phyloP scores from a whole-genome alignment of 2,888 invertebrate genomes.

The Scaptomyza caliginosa region DNA sequence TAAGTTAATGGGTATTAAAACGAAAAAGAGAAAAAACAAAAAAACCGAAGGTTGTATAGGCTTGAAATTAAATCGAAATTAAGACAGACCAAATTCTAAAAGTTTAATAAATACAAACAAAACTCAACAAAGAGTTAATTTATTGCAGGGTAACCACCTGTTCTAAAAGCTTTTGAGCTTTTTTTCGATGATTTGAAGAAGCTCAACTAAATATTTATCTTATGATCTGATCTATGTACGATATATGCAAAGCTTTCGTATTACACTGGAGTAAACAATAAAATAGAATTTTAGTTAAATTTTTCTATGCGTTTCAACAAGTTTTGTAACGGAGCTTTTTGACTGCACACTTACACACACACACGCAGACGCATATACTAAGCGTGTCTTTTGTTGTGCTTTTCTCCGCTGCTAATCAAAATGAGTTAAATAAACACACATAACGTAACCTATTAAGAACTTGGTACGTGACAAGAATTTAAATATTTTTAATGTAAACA shows the following conservation, averaged over 20 bases:
- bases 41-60: background rate
- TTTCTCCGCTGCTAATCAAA: slow-evolving; percentile 72
- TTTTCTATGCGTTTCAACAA: slow-evolving; percentile 1
- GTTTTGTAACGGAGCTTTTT: slow-evolving; percentile 38
- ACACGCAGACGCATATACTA: slow-evolving; percentile 15
- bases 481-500: slow-evolving; percentile 78
- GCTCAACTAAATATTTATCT: background rate
- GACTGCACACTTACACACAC: background rate
- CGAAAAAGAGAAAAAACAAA: no score
- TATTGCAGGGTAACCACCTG: no score
- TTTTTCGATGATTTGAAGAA: background rate
- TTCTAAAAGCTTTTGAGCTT: background rate
- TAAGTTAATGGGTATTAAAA: slow-evolving; percentile 8
- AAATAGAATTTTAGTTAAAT: background rate
- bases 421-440: slow-evolving; percentile 79
- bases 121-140: background rate
- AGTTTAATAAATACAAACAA: slow-evolving; percentile 3
- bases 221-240: background rate
- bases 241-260: slow-evolving; percentile 15
- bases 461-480: slow-evolving; percentile 79
- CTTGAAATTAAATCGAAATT: slow-evolving; percentile 3
- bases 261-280: slow-evolving; percentile 49
- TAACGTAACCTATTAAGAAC: slow-evolving; percentile 79
- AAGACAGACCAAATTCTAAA: slow-evolving; percentile 18
- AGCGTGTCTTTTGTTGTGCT: slow-evolving; percentile 64